Conservation (phyloP, 1,140 invertebrate species). For the Episyrphus balteatus region DNA sequence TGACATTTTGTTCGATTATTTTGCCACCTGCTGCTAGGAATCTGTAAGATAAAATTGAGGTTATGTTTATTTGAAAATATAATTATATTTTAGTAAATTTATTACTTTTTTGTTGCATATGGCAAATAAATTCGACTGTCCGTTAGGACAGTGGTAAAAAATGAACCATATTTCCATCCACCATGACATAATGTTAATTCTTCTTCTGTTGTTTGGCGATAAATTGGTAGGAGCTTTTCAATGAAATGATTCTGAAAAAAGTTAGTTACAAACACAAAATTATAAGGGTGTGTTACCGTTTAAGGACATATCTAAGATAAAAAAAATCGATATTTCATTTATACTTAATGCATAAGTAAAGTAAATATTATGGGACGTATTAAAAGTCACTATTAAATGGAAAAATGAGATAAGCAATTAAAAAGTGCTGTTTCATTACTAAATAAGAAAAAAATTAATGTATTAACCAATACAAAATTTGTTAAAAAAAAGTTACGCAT, state of each 20-base stretch:
- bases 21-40: constrained; percentile 47
- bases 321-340: background rate
- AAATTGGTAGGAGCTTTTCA: constrained; percentile 62
- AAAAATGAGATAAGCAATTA: too few species aligned
- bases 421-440: too few species aligned
- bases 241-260: constrained; percentile 57
- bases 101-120: constrained; percentile 55
- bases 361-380: too few species aligned
- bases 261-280: background rate
- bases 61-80: constrained; percentile 2
- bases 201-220: constrained; percentile 53
- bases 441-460: too few species aligned
- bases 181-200: constrained; percentile 59
- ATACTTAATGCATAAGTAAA: too few species aligned
- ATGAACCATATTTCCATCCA: constrained; percentile 71
- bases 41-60: constrained; percentile 27
- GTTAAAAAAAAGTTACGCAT: too few species aligned
- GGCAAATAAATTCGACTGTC: constrained; percentile 62
- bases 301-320: background rate
- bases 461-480: too few species aligned
- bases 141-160: constrained; percentile 64
- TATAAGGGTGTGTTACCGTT: background rate
- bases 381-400: too few species aligned
- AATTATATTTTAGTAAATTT: background rate
- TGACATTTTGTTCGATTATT: constrained; percentile 44